These are phyloP conservation scores for Cheilosia pagana DNA, from an alignment of 2,888 invertebrate species.

Conservation along the genomic window DNA sequence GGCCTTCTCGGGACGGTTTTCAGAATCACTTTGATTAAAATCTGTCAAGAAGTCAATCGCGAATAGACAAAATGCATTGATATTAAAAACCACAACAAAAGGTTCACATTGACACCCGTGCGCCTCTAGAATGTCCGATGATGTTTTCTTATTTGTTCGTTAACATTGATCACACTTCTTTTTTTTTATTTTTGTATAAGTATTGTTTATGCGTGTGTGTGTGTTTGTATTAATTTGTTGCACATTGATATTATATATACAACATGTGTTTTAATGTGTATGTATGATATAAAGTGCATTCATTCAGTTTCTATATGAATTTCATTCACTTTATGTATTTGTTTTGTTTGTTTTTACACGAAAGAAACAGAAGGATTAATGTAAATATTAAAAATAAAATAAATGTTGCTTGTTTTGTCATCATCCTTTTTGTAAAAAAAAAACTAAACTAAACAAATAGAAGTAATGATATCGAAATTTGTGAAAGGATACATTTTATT, in stretches of 20 bases:
- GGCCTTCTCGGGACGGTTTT: too few relatives aligned
- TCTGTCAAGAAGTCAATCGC: too few relatives aligned
- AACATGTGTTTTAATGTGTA: slow-evolving; percentile 67
- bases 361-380: slow-evolving; percentile 74
- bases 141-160: slow-evolving; percentile 39
- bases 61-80: not conserved
- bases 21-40: too few relatives aligned
- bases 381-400: slow-evolving; percentile 70
- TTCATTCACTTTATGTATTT: slow-evolving; percentile 59
- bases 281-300: slow-evolving; percentile 73
- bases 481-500: slow-evolving; percentile 41
- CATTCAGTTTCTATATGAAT: slow-evolving; percentile 45
- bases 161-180: slow-evolving; percentile 48
- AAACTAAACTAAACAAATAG: slow-evolving; percentile 70
- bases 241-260: slow-evolving; percentile 75
- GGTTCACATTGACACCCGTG: slow-evolving; percentile 12
- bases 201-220: slow-evolving; percentile 31
- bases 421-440: not conserved
- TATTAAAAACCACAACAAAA: not conserved
- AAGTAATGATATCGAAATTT: slow-evolving; percentile 66
- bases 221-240: slow-evolving; percentile 40
- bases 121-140: slow-evolving; percentile 30
- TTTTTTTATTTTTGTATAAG: not conserved
- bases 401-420: slow-evolving; percentile 23
- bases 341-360: slow-evolving; percentile 61